Conservation (phyloP, 2,797 vertebrate species). For the Mus caroli region DNA sequence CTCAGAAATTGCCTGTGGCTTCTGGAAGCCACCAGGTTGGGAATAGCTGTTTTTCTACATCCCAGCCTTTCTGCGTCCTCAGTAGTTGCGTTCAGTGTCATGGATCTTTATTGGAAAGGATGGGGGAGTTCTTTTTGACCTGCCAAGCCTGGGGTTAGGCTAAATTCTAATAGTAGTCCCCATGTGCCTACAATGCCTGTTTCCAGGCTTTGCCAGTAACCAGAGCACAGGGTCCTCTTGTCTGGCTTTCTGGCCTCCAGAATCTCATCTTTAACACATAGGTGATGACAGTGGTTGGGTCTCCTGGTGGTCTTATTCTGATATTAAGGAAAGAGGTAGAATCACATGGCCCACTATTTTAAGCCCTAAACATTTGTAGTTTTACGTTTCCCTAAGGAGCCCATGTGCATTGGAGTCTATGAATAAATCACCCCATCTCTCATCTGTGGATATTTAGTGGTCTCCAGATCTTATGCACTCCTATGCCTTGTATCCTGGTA, state of each 20-base stretch:
- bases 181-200: not conserved
- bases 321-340: not conserved
- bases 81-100: not conserved
- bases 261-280: not conserved
- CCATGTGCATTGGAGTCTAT: not conserved
- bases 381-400: not conserved
- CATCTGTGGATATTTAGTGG: not conserved
- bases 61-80: not conserved
- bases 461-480: not conserved
- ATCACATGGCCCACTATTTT: not conserved
- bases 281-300: not conserved
- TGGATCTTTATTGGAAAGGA: not conserved
- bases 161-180: rapidly evolving
- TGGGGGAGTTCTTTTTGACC: no score
- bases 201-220: not conserved
- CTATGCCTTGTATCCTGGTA: not conserved
- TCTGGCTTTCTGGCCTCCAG: not conserved
- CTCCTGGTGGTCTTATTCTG: not conserved
- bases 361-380: not conserved
- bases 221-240: not conserved
- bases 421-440: not conserved
- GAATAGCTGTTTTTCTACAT: not conserved
- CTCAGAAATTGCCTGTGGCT: not conserved
- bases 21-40: not conserved
- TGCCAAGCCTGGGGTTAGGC: no score